phyloP scores from a whole-genome alignment of 2,797 vertebrate species.

The Catamblyrhynchus diadema region DNA sequence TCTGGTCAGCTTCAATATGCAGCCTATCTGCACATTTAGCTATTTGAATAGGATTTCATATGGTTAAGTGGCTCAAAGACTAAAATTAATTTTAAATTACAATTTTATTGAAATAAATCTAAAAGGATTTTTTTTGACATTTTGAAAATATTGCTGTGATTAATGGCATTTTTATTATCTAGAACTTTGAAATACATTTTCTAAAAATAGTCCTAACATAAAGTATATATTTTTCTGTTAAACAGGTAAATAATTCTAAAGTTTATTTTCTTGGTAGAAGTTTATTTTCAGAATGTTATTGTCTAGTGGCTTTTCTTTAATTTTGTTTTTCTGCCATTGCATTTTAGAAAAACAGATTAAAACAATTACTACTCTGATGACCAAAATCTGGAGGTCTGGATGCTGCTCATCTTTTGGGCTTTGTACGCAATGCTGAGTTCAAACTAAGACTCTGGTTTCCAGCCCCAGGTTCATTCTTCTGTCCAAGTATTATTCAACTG shows the following conservation, averaged over 20 bases:
- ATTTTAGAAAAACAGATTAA: slow-evolving; percentile 40
- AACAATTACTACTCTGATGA: slow-evolving; percentile 21
- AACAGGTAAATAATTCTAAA: background rate
- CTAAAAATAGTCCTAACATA: background rate
- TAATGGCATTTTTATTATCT: background rate
- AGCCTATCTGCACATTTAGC: background rate
- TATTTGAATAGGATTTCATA: background rate
- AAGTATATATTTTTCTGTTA: background rate
- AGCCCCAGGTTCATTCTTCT: slow-evolving; percentile 41
- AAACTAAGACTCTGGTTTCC: slow-evolving; percentile 46
- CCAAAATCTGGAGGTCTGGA: slow-evolving; percentile 22
- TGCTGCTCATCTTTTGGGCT: slow-evolving; percentile 27
- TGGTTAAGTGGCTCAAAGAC: background rate
- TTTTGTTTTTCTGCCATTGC: background rate
- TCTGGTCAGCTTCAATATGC: background rate
- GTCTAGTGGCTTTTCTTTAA: background rate
- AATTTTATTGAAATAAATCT: background rate
- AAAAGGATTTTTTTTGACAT: background rate
- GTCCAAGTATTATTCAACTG: slow-evolving; percentile 48
- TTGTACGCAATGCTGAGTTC: slow-evolving; percentile 28
- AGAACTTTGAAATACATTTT: background rate
- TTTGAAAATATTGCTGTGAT: background rate
- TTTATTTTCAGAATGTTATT: background rate
- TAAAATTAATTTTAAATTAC: background rate
- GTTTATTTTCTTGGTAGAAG: background rate